These are phyloP conservation scores for Lophius americanus DNA, from an alignment of 2,797 vertebrate species.

Conservation along the genomic window DNA sequence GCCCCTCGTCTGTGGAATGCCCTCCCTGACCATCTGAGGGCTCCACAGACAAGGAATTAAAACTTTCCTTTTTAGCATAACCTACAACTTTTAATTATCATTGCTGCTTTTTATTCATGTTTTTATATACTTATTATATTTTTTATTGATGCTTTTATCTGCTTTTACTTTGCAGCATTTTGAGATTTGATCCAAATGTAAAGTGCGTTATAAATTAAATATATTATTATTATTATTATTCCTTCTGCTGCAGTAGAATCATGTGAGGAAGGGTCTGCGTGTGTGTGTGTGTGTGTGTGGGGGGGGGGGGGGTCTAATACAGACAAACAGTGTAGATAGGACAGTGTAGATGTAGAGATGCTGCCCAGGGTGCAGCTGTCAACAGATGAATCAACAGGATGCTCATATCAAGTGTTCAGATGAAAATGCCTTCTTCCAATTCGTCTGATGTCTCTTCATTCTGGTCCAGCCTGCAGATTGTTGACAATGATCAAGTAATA, in stretches of 20 bases:
- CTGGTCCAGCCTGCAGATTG: constrained; percentile 77
- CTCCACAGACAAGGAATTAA: no score
- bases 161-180: no score
- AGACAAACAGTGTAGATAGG: constrained; percentile 35
- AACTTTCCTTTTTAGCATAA: no score
- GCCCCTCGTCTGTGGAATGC: no score
- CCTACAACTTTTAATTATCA: no score
- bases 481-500: constrained; percentile 78
- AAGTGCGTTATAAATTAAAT: no score
- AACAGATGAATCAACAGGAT: constrained; percentile 25
- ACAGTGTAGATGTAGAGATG: constrained; percentile 6
- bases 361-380: constrained; percentile 37
- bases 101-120: no score
- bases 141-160: no score
- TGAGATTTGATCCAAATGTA: no score
- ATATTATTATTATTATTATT: constrained; percentile 10
- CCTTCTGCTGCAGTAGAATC: constrained; percentile 33
- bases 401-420: constrained; percentile 58
- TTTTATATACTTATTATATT: no score
- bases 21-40: no score
- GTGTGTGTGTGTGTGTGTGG: constrained; percentile 2
- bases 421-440: constrained; percentile 45
- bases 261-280: background rate
- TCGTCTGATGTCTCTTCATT: constrained; percentile 53
- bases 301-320: constrained; percentile 46